Conservation (phyloP, 2,888 invertebrate genomes). For the Melieria picta region DNA sequence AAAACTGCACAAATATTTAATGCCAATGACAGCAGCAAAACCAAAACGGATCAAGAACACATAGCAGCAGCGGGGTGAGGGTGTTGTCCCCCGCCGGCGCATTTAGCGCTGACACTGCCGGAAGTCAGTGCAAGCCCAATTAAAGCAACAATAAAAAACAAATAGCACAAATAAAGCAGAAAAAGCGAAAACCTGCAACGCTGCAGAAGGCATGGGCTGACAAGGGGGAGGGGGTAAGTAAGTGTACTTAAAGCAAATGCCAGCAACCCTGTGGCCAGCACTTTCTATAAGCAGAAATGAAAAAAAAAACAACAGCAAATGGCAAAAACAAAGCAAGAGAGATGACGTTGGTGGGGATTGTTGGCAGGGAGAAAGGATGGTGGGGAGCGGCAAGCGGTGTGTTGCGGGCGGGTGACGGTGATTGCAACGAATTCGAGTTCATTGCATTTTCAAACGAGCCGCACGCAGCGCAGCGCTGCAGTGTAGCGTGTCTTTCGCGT, state of each 20-base stretch:
- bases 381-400: background rate
- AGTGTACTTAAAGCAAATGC: background rate
- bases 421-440: slow-evolving; percentile 55
- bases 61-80: too few species aligned
- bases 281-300: background rate
- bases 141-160: background rate
- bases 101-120: background rate
- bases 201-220: background rate
- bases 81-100: too few species aligned
- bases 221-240: too few species aligned
- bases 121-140: background rate
- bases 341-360: too few species aligned
- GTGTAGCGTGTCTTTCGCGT: too few species aligned
- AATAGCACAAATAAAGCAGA: background rate
- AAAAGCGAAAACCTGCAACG: background rate
- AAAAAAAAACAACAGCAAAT: background rate
- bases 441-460: slow-evolving; percentile 57
- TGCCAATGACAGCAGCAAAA: too few species aligned
- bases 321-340: too few species aligned
- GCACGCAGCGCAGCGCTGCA: slow-evolving; percentile 6
- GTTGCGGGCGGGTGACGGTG: background rate
- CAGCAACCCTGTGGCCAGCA: background rate
- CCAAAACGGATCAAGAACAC: too few species aligned
- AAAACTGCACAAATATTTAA: background rate
- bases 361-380: background rate